Evolutionary conservation across 2,888 invertebrate species (phyloP).

Genomic region (Agrenia bidenticulata): DNA sequence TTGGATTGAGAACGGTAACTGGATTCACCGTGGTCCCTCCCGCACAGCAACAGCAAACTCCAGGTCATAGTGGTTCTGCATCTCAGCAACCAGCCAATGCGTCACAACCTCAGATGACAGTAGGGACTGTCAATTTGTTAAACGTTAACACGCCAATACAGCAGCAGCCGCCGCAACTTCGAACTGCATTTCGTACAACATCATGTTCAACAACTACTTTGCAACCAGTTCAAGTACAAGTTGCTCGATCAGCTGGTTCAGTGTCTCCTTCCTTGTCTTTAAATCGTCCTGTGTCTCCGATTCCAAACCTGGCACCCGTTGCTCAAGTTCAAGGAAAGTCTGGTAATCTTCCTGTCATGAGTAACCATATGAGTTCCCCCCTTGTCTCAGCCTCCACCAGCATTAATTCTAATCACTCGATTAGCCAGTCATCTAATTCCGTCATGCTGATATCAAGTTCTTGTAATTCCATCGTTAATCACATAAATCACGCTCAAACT

Average conservation of each 20-base stretch:
- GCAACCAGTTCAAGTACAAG: conserved; percentile 7
- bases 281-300: conserved; percentile 25
- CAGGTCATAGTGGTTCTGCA: conserved; percentile 53
- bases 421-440: neutral
- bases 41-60: conserved; percentile 52
- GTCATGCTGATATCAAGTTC: neutral
- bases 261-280: neutral
- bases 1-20: conserved; percentile 32
- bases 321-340: neutral
- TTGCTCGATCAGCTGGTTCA: neutral
- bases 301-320: neutral
- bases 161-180: conserved; percentile 43
- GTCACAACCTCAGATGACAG: conserved; percentile 48
- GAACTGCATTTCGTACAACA: conserved; percentile 6
- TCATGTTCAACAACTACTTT: conserved; percentile 16
- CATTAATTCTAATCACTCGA: neutral
- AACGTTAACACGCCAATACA: conserved; percentile 32
- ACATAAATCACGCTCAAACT: too few species aligned
- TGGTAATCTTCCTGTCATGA: neutral
- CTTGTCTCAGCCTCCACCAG: neutral
- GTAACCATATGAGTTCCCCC: neutral
- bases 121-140: neutral
- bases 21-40: conserved; percentile 40
- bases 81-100: too few species aligned
- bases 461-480: too few species aligned